Conservation (phyloP, 2,113 vertebrate species). For the Cygnus atratus region DNA sequence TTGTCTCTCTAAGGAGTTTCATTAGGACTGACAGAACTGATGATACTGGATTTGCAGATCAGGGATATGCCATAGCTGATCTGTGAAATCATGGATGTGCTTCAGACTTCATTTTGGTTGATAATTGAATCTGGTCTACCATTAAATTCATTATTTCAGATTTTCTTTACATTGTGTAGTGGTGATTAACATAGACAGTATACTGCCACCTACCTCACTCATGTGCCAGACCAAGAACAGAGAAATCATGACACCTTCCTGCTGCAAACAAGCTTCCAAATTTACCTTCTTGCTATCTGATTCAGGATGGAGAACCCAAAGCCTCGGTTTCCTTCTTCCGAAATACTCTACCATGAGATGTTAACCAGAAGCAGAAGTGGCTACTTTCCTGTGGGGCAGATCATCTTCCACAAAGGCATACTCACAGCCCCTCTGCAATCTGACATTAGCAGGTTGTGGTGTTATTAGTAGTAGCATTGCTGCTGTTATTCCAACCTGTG, state of each 20-base stretch:
- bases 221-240: not conserved
- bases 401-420: not conserved
- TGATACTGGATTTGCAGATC: slow-evolving; percentile 19
- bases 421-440: not conserved
- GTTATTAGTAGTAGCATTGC: fast-evolving
- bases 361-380: not conserved
- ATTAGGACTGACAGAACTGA: slow-evolving; percentile 36
- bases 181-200: not conserved
- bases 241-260: not conserved
- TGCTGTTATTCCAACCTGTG: not conserved
- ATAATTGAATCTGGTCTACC: not conserved
- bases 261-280: not conserved
- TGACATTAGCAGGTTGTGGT: not conserved
- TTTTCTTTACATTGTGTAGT: not conserved
- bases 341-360: not conserved
- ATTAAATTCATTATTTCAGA: not conserved
- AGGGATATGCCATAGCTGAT: not conserved
- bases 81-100: not conserved
- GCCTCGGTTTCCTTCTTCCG: not conserved
- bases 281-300: not conserved
- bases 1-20: slow-evolving; percentile 4
- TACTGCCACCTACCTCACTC: not conserved
- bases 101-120: not conserved
- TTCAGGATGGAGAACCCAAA: not conserved
- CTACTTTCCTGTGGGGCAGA: not conserved